Evolutionary conservation across 2,888 invertebrate genomes (phyloP).

Genomic region (Apotomis turbidana): DNA sequence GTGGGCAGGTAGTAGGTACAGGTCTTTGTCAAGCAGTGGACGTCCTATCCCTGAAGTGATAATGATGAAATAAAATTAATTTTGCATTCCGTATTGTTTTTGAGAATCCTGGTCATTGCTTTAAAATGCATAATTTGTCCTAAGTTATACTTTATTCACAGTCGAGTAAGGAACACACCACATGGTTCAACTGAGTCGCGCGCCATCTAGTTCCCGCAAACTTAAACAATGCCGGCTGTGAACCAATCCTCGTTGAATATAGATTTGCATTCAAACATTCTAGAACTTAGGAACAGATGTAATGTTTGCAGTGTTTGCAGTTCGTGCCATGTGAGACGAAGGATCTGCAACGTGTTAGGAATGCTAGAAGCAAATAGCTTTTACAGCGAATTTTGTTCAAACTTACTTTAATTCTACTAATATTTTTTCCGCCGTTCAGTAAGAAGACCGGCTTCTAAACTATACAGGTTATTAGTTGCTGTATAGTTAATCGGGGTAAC

Average conservation of each 20-base stretch:
- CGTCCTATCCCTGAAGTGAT: too few relatives aligned
- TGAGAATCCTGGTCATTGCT: not conserved
- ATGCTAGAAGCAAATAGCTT: not conserved
- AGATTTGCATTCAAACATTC: constrained; percentile 25
- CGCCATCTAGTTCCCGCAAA: constrained; percentile 32
- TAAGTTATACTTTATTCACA: not conserved
- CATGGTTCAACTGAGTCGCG: constrained; percentile 12
- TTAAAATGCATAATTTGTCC: not conserved
- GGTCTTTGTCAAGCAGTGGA: too few relatives aligned
- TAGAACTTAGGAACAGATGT: constrained; percentile 20
- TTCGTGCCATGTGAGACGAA: not conserved
- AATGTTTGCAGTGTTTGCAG: constrained; percentile 7
- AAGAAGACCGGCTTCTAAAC: too few relatives aligned
- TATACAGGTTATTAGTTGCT: too few relatives aligned
- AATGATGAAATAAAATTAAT: too few relatives aligned
- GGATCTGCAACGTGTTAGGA: not conserved
- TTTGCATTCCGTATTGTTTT: too few relatives aligned
- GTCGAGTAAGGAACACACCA: not conserved
- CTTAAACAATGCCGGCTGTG: constrained; percentile 31
- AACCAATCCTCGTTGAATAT: constrained; percentile 33
- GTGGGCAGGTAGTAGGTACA: too few relatives aligned
- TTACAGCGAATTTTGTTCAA: not conserved
- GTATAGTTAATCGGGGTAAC: too few relatives aligned
- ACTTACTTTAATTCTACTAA: too few relatives aligned
- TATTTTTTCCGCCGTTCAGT: too few relatives aligned